phyloP scores from a whole-genome alignment of 2,797 vertebrate species.

The Acropternis orthonyx region DNA sequence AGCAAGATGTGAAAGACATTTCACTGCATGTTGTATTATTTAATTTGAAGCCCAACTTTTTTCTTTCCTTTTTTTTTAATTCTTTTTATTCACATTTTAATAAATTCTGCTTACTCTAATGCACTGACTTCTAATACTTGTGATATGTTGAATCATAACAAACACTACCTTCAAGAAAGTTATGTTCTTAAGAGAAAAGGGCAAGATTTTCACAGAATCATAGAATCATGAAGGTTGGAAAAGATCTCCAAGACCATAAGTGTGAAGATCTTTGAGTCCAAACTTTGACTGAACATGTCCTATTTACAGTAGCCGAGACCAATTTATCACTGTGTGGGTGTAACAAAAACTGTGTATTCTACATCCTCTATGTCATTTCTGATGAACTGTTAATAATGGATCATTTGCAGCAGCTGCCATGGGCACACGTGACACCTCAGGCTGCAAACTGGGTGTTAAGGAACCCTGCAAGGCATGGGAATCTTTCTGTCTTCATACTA shows the following conservation, averaged over 20 bases:
- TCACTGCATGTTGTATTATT: not conserved
- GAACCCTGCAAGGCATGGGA: too few species aligned
- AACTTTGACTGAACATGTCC: not conserved
- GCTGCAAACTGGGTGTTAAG: too few species aligned
- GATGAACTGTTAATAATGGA: too few species aligned
- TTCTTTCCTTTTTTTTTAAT: not conserved
- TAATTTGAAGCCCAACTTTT: not conserved
- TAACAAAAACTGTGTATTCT: too few species aligned
- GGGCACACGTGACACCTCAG: too few species aligned
- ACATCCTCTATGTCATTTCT: too few species aligned
- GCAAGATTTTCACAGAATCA: not conserved
- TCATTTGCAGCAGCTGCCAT: too few species aligned
- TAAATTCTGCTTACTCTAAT: not conserved
- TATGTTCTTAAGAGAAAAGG: not conserved
- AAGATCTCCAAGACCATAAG: not conserved
- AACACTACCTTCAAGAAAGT: not conserved
- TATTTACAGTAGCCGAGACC: too few species aligned
- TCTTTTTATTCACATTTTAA: not conserved
- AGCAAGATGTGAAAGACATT: not conserved
- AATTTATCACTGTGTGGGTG: too few species aligned
- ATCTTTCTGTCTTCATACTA: too few species aligned
- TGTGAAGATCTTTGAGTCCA: not conserved
- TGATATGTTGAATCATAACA: not conserved
- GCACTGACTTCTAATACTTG: not conserved
- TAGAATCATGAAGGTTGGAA: not conserved